Evolutionary conservation across 2,113 vertebrate genomes (phyloP), one percentile per base, ranked within the genome.

Genomic region (Romanogobio albipinnatus): DNA sequence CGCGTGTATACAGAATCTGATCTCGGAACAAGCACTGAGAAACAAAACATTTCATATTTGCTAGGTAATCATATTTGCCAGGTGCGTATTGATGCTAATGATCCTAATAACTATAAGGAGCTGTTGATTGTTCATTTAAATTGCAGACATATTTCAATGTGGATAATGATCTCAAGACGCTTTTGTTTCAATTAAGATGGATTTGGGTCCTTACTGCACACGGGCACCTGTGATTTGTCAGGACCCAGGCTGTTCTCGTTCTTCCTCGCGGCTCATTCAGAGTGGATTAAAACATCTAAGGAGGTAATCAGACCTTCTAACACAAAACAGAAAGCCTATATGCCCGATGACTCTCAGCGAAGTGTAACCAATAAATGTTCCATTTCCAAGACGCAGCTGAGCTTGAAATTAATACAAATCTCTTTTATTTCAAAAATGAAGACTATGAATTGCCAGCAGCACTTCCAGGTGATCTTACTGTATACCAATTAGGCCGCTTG

Each of bases 321-420:
- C 59, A 68, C 73, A 84, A 61, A 80, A 66, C 53, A 56, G 43
- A 80, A 77, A 85, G 82, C 59, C 78, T 77, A 71, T 81, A 76
- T 86, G 74, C 78, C 77, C 33, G 85, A 85, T 47, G 76, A 59
- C 53, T 56, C 36, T 61, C 87, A 78, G 71, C 53, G 33, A 82
- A 77, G 85, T 82, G 85, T 64, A 88, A 78, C 85, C 85, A 82
- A 85, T 88, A 88, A 86, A 68, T 77, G 70, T 88, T 88, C 84
- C 76, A 86, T 85, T 82, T 82, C 73, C 39, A 59, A 70, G 58
- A 78, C 78, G 85, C 87, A 88, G 85, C 82, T 86, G 74, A 86
- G 87, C 86, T 85, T 87, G 86, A 89, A 89, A 86, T 87, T 22
- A 89, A 87, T 79, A 84, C 86, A 84, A 77, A 87, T 89, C 77